These are phyloP conservation scores for Camponotus fellah DNA, from an alignment of 2,888 invertebrate species.

Conservation along the genomic window DNA sequence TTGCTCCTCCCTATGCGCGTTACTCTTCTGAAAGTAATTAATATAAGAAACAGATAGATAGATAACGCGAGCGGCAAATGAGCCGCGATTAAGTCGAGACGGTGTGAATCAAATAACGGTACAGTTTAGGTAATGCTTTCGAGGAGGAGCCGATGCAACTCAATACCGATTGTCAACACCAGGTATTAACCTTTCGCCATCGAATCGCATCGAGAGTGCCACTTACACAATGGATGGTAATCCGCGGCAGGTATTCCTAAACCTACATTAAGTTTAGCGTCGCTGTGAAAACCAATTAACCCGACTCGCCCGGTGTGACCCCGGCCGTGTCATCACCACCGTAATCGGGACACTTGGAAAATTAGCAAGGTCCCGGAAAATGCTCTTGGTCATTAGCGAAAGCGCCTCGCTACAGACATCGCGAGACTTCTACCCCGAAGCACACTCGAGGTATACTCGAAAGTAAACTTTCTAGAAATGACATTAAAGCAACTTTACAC, in stretches of 20 bases:
- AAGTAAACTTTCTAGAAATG: not conserved
- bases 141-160: constrained; percentile 26
- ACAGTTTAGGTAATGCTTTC: not conserved
- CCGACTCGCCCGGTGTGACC: constrained; percentile 57
- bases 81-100: constrained; percentile 63
- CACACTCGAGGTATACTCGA: not conserved
- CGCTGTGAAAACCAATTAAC: constrained; percentile 74
- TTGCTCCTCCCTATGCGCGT: constrained; percentile 44
- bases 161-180: constrained; percentile 11
- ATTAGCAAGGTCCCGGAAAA: constrained; percentile 68
- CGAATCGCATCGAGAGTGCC: constrained; percentile 40
- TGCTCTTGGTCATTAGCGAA: constrained; percentile 67
- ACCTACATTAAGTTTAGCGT: constrained; percentile 63
- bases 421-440: not conserved
- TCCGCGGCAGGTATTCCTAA: constrained; percentile 60
- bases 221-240: constrained; percentile 70
- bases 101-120: constrained; percentile 46
- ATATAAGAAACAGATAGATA: constrained; percentile 50
- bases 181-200: constrained; percentile 29
- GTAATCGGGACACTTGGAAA: constrained; percentile 70
- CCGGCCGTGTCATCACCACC: constrained; percentile 54
- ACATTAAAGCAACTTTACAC: not conserved
- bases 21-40: constrained; percentile 50
- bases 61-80: constrained; percentile 49
- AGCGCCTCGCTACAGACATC: constrained; percentile 23